Percentiles rank a stretch among this genome's conserved stretches.
Evolutionary conservation across 2,888 invertebrate species (phyloP).

Genomic region (Xanthia togata): DNA sequence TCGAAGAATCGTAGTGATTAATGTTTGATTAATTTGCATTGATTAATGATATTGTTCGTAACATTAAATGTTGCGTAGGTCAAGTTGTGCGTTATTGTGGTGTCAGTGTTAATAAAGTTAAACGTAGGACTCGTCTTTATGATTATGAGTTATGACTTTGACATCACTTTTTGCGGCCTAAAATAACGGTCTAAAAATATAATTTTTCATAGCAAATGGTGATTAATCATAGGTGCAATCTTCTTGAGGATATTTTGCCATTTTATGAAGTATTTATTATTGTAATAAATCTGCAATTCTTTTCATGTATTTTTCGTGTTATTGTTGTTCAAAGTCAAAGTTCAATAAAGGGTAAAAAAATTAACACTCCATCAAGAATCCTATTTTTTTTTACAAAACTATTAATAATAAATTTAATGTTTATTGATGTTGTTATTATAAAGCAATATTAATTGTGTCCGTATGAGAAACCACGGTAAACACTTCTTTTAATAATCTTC

Average conservation of each 20-base stretch:
- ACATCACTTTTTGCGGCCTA: neutral
- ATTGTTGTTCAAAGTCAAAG: constrained; percentile 9
- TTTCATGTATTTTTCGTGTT: neutral
- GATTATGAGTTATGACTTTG: constrained; percentile 3
- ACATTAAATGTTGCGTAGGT: constrained; percentile 13
- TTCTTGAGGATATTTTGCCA: neutral
- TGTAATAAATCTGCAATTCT: neutral
- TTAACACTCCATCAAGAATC: constrained; percentile 2
- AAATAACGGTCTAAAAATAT: too few species aligned
- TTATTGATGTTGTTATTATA: neutral
- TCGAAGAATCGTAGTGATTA: constrained; percentile 38
- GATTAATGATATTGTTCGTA: constrained; percentile 32
- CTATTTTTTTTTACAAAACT: neutral
- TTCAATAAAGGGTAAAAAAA: constrained; percentile 21
- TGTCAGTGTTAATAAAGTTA: constrained; percentile 17
- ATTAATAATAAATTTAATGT: neutral
- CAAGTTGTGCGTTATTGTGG: constrained; percentile 20
- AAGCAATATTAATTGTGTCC: neutral
- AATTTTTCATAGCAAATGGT: too few species aligned
- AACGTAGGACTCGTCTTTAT: neutral
- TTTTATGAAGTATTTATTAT: neutral
- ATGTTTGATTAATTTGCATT: constrained; percentile 43
- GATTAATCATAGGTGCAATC: too few species aligned
- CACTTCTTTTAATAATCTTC: constrained; percentile 2
- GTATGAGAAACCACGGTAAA: neutral